A percentile compares a stretch with the other conserved stretches of the same genome.
These are phyloP conservation scores for Zeuzera pyrina DNA, from an alignment of 2,888 invertebrate genomes.

Conservation along the genomic window DNA sequence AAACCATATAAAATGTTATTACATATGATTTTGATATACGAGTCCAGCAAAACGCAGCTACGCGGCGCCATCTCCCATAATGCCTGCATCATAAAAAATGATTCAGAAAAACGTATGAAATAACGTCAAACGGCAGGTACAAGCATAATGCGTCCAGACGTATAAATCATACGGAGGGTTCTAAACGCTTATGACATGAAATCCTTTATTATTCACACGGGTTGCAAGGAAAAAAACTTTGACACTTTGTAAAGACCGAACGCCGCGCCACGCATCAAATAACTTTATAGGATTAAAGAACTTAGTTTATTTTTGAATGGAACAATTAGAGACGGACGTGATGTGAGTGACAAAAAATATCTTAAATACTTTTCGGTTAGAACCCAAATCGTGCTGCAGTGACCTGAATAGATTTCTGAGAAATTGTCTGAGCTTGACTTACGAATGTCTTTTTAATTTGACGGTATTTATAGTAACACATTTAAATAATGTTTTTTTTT, in stretches of 20 bases:
- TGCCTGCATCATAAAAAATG: slow-evolving; percentile 33
- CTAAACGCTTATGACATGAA: slow-evolving; percentile 65
- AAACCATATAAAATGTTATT: too few relatives aligned
- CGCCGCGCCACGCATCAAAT: slow-evolving; percentile 47
- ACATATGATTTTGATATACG: too few relatives aligned
- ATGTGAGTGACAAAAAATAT: slow-evolving; percentile 15
- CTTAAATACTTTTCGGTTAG: slow-evolving; percentile 1
- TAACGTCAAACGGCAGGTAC: slow-evolving; percentile 41
- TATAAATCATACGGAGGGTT: slow-evolving; percentile 54
- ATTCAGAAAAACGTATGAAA: slow-evolving; percentile 29
- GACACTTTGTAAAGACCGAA: too few relatives aligned
- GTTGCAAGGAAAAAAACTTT: slow-evolving; percentile 31
- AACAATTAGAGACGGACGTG: slow-evolving; percentile 56
- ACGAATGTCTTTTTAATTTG: too few relatives aligned
- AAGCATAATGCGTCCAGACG: slow-evolving; percentile 30
- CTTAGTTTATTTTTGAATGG: slow-evolving; percentile 47
- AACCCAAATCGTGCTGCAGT: too few relatives aligned
- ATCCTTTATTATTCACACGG: slow-evolving; percentile 60
- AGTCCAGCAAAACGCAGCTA: slow-evolving; percentile 26
- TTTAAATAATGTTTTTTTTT: too few relatives aligned
- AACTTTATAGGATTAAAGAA: slow-evolving; percentile 55
- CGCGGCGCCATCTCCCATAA: slow-evolving; percentile 47
- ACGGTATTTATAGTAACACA: too few relatives aligned
- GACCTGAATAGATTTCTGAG: too few relatives aligned
- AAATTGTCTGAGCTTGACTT: too few relatives aligned